Percentiles rank a stretch among this genome's conserved stretches.
phyloP scores from a whole-genome alignment of 2,797 vertebrate genomes.

The Falco peregrinus region DNA sequence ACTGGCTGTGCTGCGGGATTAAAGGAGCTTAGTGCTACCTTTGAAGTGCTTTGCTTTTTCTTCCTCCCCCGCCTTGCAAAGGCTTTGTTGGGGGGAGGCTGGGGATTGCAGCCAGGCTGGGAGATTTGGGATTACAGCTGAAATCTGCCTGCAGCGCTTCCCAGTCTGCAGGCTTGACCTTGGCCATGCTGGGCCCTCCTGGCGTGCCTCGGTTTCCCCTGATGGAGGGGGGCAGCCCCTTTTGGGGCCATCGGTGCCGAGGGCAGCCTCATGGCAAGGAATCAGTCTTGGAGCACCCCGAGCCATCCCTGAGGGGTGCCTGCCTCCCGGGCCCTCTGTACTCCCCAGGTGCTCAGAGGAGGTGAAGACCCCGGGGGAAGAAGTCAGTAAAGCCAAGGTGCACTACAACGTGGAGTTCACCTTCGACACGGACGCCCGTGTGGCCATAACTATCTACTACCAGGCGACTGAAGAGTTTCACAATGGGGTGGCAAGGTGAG shows the following conservation, averaged over 20 bases:
- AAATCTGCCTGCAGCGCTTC: background rate
- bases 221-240: background rate
- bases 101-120: background rate
- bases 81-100: constrained; percentile 14
- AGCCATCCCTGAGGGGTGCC: background rate
- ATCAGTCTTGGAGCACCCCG: background rate
- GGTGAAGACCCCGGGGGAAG: constrained; percentile 87
- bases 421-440: constrained; percentile 92
- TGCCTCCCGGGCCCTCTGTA: accelerated
- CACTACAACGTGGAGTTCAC: constrained; percentile 98
- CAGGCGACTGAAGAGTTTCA: constrained; percentile 97
- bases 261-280: background rate
- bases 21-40: constrained; percentile 42
- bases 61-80: background rate
- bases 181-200: accelerated
- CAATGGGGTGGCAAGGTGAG: constrained; percentile 92
- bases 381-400: constrained; percentile 81
- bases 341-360: constrained; percentile 88
- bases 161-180: background rate
- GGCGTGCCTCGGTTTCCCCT: background rate
- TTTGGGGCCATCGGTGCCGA: background rate
- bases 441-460: constrained; percentile 98
- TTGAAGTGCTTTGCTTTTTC: constrained; percentile 32
- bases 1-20: background rate
- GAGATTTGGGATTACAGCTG: background rate